A percentile compares a stretch with the other conserved stretches of the same genome.
phyloP scores from a whole-genome alignment of 1,140 invertebrate genomes.

The Cherax quadricarinatus region DNA sequence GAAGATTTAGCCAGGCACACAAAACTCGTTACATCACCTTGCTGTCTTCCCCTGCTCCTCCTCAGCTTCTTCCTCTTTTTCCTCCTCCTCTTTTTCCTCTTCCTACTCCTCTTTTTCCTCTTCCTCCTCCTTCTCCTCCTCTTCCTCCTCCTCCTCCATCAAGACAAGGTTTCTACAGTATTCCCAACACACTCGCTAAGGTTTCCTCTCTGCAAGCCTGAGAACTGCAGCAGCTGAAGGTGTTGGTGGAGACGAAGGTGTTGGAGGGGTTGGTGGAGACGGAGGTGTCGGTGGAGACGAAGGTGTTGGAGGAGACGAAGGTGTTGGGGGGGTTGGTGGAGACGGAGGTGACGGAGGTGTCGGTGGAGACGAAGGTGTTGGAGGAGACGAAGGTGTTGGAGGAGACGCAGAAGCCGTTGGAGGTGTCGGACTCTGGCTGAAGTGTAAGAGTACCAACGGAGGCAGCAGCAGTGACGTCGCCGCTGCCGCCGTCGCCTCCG shows the following conservation, averaged over 20 bases:
- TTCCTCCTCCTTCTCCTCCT: slow-evolving; percentile 18
- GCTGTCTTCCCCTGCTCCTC: slow-evolving; percentile 7
- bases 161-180: neutral
- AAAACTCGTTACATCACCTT: neutral
- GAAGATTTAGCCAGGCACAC: neutral
- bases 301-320: neutral
- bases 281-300: neutral
- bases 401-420: neutral
- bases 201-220: neutral
- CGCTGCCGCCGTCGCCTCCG: no score
- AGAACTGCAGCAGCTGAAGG: no score
- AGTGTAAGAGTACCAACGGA: no score
- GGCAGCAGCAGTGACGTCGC: no score
- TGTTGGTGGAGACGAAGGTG: no score
- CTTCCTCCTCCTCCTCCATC: slow-evolving; percentile 15
- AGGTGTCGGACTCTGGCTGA: neutral
- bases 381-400: neutral
- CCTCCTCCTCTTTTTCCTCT: no score
- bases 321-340: no score
- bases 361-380: neutral
- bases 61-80: slow-evolving; percentile 24
- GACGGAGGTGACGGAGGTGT: neutral
- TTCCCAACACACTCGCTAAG: neutral
- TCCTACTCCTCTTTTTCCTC: neutral
- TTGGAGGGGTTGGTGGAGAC: neutral